Conservation (phyloP, 2,888 invertebrate species). For the Rosalia funebris region DNA sequence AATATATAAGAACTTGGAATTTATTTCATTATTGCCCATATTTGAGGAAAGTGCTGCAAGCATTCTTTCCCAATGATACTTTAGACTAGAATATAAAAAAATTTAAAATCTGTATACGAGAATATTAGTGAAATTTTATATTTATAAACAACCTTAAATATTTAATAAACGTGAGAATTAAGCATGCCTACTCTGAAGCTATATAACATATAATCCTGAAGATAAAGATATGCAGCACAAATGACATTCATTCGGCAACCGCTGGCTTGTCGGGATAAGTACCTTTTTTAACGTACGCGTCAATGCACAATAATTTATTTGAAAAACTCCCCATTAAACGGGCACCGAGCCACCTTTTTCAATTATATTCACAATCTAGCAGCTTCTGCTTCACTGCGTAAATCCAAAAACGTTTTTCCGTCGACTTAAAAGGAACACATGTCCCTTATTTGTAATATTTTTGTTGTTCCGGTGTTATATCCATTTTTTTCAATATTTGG, state of each 20-base stretch:
- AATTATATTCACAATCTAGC: conserved; percentile 63
- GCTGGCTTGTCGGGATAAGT: conserved; percentile 33
- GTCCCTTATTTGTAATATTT: conserved; percentile 33
- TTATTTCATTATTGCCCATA: too few relatives aligned
- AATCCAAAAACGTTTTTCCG: conserved; percentile 58
- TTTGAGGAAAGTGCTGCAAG: too few relatives aligned
- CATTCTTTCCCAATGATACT: too few relatives aligned
- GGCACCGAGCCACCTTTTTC: conserved; percentile 58
- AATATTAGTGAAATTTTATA: too few relatives aligned
- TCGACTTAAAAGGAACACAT: conserved; percentile 50
- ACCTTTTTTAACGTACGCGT: conserved; percentile 50
- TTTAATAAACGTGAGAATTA: too few relatives aligned
- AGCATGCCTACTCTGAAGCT: too few relatives aligned
- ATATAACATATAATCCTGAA: too few relatives aligned
- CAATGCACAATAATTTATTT: conserved; percentile 61
- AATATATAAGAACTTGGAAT: too few relatives aligned
- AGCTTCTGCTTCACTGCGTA: conserved; percentile 59
- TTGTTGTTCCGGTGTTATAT: conserved; percentile 17
- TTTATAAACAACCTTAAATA: too few relatives aligned
- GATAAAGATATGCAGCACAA: conserved; percentile 2
- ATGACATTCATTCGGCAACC: conserved; percentile 9
- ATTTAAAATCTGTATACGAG: too few relatives aligned
- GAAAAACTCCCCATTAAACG: conserved; percentile 59
- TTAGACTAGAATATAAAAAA: too few relatives aligned
- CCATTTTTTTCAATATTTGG: conserved; percentile 40